Evolutionary conservation across 2,797 vertebrate genomes (phyloP).

Genomic region (Tadarida brasiliensis): DNA sequence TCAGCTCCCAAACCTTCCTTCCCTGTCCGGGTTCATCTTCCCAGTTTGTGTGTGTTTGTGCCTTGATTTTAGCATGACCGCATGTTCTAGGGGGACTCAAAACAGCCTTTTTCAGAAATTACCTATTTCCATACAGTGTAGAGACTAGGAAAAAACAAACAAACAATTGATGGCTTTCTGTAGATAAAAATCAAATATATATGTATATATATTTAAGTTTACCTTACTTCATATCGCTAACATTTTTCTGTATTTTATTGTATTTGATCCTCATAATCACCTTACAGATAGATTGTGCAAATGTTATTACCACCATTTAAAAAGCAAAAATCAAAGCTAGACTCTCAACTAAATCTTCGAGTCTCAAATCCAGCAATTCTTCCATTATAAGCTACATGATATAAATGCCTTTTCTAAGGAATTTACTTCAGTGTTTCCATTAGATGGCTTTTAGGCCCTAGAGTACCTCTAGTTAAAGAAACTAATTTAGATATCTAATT

Average conservation of each 20-base stretch:
- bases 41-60: not conserved
- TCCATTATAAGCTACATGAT: not conserved
- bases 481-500: constrained; percentile 74
- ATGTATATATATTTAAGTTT: not conserved
- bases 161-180: not conserved
- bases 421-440: constrained; percentile 35
- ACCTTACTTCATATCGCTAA: not conserved
- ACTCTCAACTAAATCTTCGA: not conserved
- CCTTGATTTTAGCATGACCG: not conserved
- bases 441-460: constrained; percentile 36
- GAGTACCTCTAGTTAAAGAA: constrained; percentile 66
- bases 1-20: not conserved
- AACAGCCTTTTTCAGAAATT: not conserved
- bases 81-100: constrained; percentile 19
- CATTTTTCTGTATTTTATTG: not conserved
- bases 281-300: not conserved
- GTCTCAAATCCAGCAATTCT: not conserved
- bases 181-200: not conserved
- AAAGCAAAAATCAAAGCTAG: not conserved
- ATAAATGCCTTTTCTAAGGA: not conserved
- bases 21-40: not conserved
- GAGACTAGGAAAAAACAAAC: not conserved
- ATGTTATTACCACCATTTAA: not conserved
- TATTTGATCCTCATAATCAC: not conserved
- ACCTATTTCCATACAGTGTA: not conserved